These are phyloP conservation scores for Ochotona princeps DNA, from an alignment of 2,113 vertebrate species.

Conservation along the genomic window DNA sequence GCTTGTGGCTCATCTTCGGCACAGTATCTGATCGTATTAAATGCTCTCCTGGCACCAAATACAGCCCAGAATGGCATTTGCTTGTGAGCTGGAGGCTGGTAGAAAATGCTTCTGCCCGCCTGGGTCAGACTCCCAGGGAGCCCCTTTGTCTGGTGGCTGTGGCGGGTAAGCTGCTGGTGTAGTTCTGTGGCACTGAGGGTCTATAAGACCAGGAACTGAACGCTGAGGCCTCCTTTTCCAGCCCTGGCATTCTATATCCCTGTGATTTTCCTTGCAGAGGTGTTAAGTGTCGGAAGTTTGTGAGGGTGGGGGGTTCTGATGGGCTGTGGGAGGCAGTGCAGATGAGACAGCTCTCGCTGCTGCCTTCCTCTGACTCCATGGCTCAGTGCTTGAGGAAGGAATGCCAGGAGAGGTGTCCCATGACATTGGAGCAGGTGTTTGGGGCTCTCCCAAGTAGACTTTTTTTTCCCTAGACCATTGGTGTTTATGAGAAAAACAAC, in stretches of 20 bases:
- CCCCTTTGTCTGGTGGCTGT: no score
- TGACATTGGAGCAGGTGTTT: neutral
- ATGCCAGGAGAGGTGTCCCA: conserved; percentile 10
- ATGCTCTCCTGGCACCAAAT: neutral
- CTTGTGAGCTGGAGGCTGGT: neutral
- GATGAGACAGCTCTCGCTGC: neutral
- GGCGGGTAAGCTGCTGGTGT: neutral
- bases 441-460: neutral
- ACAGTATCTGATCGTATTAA: neutral
- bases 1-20: neutral
- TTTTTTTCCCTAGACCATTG: neutral
- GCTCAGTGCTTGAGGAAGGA: conserved; percentile 38
- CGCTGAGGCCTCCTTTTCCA: neutral
- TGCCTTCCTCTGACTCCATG: neutral
- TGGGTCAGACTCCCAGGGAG: no score
- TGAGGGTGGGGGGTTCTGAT: neutral
- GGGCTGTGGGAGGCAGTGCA: conserved; percentile 23
- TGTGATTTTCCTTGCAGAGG: neutral
- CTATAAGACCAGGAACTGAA: neutral
- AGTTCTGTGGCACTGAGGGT: neutral
- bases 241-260: neutral
- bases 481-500: conserved; percentile 21
- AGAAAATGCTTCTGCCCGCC: neutral
- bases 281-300: neutral
- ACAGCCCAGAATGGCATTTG: neutral